Percentiles rank a stretch among this genome's conserved stretches.
Evolutionary conservation across 2,888 invertebrate species (phyloP).

Genomic region (Oscheius myriophilus): DNA sequence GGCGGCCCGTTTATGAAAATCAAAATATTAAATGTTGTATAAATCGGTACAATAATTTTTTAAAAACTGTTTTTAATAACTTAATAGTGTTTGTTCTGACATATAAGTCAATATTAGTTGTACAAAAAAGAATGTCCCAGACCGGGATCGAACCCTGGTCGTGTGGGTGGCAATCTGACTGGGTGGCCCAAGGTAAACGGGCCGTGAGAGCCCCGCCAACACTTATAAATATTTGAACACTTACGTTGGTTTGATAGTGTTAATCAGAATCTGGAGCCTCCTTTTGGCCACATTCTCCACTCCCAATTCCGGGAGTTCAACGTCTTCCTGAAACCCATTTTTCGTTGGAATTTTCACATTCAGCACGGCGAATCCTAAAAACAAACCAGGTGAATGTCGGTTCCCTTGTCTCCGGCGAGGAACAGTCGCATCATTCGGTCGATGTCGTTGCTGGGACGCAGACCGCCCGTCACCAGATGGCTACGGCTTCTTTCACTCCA

Average conservation of each 20-base stretch:
- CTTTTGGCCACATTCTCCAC: conserved; percentile 41
- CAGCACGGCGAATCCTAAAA: neutral
- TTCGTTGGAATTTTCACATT: too few relatives aligned
- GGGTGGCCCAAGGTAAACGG: too few relatives aligned
- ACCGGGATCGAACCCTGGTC: too few relatives aligned
- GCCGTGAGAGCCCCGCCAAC: too few relatives aligned
- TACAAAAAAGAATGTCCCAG: too few relatives aligned
- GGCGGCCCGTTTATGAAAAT: conserved; percentile 2
- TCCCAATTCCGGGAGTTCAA: conserved; percentile 40
- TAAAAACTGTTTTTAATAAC: too few relatives aligned
- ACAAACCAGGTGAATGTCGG: conserved; percentile 15
- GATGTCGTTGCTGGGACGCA: conserved; percentile 17
- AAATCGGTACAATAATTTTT: too few relatives aligned
- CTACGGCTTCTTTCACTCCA: conserved; percentile 11
- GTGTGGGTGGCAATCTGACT: too few relatives aligned
- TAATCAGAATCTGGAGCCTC: conserved; percentile 40
- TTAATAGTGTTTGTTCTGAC: too few relatives aligned
- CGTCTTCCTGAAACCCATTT: conserved; percentile 18
- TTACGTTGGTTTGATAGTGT: conserved; percentile 39
- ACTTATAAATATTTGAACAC: too few relatives aligned
- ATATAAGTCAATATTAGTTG: too few relatives aligned
- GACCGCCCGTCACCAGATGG: conserved; percentile 1
- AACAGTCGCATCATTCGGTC: conserved; percentile 11
- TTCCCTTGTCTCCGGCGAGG: conserved; percentile 18
- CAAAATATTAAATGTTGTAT: too few relatives aligned